Percentiles rank a stretch among this genome's conserved stretches.
Evolutionary conservation across 2,113 vertebrate genomes (phyloP).

Genomic region (Microcebus jonahi): DNA sequence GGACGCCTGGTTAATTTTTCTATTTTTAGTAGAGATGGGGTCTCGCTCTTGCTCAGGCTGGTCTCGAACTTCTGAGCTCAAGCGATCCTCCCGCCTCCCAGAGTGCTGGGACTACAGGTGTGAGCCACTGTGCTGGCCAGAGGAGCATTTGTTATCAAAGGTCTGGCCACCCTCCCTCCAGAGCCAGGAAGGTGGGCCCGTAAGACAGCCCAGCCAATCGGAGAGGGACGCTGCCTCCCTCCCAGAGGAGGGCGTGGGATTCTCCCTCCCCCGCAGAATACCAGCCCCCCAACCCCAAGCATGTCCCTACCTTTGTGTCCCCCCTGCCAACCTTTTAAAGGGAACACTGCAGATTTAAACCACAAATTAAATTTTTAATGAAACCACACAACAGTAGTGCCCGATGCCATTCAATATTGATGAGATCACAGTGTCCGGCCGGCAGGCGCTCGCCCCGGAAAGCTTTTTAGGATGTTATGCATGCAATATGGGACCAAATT

Average conservation of each 20-base stretch:
- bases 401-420: constrained; percentile 85
- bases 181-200: neutral
- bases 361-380: constrained; percentile 90
- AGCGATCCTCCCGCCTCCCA: too few relatives aligned
- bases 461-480: constrained; percentile 88
- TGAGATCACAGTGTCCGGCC: constrained; percentile 82
- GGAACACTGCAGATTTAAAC: constrained; percentile 84
- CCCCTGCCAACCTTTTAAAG: constrained; percentile 68
- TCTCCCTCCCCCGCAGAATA: neutral
- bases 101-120: too few relatives aligned
- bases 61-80: too few relatives aligned
- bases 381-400: constrained; percentile 83
- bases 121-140: too few relatives aligned
- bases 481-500: constrained; percentile 86
- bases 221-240: neutral
- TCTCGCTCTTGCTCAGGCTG: too few relatives aligned
- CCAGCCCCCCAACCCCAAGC: neutral
- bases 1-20: too few relatives aligned
- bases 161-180: neutral
- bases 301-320: neutral
- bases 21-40: too few relatives aligned
- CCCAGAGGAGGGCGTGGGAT: neutral
- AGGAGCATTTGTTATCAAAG: constrained; percentile 50
- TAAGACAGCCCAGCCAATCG: neutral
- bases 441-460: constrained; percentile 83